phyloP scores from a whole-genome alignment of 2,888 invertebrate species.

The Trimorus sp. region DNA sequence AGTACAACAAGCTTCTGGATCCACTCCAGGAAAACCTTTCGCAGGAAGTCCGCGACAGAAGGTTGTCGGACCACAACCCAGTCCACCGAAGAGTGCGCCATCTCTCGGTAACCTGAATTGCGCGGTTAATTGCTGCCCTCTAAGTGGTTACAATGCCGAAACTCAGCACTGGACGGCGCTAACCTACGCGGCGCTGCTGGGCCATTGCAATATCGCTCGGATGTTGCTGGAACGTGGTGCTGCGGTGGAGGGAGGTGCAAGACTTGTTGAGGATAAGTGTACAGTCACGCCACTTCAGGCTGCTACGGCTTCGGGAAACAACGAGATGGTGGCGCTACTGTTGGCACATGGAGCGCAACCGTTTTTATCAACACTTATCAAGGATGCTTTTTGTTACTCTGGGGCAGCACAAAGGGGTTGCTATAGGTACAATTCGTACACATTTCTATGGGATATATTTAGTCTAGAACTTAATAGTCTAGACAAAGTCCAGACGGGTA shows the following conservation, averaged over 20 bases:
- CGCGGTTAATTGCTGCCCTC: constrained; percentile 56
- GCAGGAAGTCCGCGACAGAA: too few relatives aligned
- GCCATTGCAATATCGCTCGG: constrained; percentile 82
- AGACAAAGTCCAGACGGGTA: too few relatives aligned
- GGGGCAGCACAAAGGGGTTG: constrained; percentile 93
- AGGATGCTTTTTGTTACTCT: constrained; percentile 92
- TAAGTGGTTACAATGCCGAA: constrained; percentile 83
- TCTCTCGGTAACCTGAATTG: constrained; percentile 68
- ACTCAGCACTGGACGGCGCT: constrained; percentile 94
- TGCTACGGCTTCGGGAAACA: constrained; percentile 90
- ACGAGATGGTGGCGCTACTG: constrained; percentile 90
- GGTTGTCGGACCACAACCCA: constrained; percentile 73
- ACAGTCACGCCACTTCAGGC: constrained; percentile 94
- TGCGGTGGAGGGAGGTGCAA: constrained; percentile 92
- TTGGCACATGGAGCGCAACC: constrained; percentile 94
- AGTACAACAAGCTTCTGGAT: too few relatives aligned
- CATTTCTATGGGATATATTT: too few relatives aligned
- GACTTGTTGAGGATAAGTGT: constrained; percentile 91
- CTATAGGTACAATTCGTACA: too few relatives aligned
- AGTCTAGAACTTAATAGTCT: too few relatives aligned
- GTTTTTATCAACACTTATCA: constrained; percentile 91
- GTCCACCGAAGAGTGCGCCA: constrained; percentile 74
- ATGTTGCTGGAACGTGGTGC: constrained; percentile 91
- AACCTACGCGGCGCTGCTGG: constrained; percentile 89
- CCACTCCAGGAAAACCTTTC: too few relatives aligned